A percentile compares a stretch with the other conserved stretches of the same genome.
Conservation (phyloP, 2,113 vertebrate genomes). For the Pelusios castaneus region DNA sequence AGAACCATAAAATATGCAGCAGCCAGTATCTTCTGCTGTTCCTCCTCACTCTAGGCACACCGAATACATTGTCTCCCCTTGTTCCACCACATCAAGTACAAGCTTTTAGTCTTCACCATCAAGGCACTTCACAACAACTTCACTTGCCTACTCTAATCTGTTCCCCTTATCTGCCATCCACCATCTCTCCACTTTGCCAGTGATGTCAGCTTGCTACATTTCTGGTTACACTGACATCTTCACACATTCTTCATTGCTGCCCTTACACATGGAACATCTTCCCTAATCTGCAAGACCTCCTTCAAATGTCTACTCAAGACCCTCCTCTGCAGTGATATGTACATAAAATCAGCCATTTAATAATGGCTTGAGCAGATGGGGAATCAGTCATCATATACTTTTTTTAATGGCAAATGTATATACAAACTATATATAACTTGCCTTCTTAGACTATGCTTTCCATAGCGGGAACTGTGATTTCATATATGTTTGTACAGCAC, state of each 20-base stretch:
- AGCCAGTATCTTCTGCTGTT: not conserved
- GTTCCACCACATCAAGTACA: rapidly evolving
- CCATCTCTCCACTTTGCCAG: not conserved
- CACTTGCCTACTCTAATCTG: rapidly evolving
- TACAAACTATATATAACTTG: not conserved
- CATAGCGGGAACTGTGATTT: not conserved
- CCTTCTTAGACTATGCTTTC: not conserved
- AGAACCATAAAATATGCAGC: not conserved
- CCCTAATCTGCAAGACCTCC: not conserved
- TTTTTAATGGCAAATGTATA: not conserved
- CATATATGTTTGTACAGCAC: rapidly evolving
- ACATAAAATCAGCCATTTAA: not conserved
- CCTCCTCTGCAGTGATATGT: rapidly evolving
- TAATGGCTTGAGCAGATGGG: rapidly evolving
- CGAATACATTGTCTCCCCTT: not conserved
- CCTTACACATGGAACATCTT: not conserved
- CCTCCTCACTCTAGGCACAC: rapidly evolving
- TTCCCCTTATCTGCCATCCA: not conserved
- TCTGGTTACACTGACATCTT: not conserved
- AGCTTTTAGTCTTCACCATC: no score
- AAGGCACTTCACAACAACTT: not conserved
- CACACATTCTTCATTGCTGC: rapidly evolving
- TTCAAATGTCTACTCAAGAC: not conserved
- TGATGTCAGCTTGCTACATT: not conserved
- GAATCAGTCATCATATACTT: not conserved